Evolutionary conservation across 2,113 vertebrate genomes (phyloP), one percentile per base, ranked within the genome.

Genomic region (Scopus umbretta): DNA sequence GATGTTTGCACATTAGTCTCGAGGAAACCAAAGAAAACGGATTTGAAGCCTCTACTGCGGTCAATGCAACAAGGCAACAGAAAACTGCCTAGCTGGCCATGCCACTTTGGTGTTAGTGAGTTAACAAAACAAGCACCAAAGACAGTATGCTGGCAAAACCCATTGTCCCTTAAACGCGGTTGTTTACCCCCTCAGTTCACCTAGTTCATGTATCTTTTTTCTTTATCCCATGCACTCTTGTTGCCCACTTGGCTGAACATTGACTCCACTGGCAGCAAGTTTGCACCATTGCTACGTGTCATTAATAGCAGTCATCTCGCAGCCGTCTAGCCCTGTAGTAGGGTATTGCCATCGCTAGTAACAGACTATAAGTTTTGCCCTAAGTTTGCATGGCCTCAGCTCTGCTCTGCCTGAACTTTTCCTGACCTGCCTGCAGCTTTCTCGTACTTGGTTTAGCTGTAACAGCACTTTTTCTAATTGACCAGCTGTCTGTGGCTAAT

Each of bases 251-350:
- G 53, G 8, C 15, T 19, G 15, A 71, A 15, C 13, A 3, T 5
- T 36, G 52, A 5, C 58, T 52, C 26, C 17, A 5, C 16, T 2
- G 3, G 50, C 47, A 34, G 26, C 3, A 11, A 27, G 30, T 42
- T 75, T 27, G n/a, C 75, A 30, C 34, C 43, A 3, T 7, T 20
- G 52, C 34, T 15, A 3, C 13, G 0, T 11, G 6, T 5, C 59
- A 9, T 12, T 30, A 29, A 13, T 1, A 32, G 11, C 5, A 5
- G 29, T 6, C 53, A 27, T 7, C 29, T 14, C n/a, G 50, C 19
- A 34, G 49, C 21, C 4, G 0, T 12, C 30, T 5, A 45, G 20
- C n/a, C 18, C 47, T 36, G 30, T 4, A 19, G 3, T 0, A 15
- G 23, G 29, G 17, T 13, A 6, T 29, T 19, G 18, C 42, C 32